These are phyloP conservation scores for Hylomyscus alleni DNA, from an alignment of 2,797 vertebrate species.

Conservation along the genomic window DNA sequence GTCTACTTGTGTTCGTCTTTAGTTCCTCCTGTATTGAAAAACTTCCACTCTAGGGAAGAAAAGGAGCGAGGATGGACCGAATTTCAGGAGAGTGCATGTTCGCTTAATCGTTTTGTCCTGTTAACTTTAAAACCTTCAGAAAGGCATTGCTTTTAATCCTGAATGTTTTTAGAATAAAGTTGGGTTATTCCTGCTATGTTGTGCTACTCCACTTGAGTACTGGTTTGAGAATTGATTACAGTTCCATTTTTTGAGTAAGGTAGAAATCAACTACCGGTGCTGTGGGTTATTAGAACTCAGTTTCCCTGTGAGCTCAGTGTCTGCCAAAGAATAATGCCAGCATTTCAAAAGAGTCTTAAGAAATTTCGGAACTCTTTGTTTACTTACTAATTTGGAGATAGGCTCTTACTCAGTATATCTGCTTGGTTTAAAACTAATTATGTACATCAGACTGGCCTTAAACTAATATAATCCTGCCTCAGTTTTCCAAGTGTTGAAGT, in stretches of 20 bases:
- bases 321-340: slow-evolving; percentile 24
- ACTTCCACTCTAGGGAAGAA: slow-evolving; percentile 7
- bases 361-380: background rate
- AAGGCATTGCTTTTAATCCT: slow-evolving; percentile 11
- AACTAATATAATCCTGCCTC: background rate
- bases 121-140: background rate
- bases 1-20: background rate
- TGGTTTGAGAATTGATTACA: background rate
- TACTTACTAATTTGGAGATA: background rate
- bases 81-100: background rate
- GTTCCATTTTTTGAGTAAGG: background rate
- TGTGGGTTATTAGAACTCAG: slow-evolving; percentile 41
- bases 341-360: background rate
- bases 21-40: slow-evolving; percentile 19
- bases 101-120: background rate
- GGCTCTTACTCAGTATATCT: background rate
- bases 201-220: background rate
- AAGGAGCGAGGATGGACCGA: background rate
- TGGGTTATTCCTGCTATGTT: background rate
- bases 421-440: background rate
- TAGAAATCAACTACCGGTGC: background rate
- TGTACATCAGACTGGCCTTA: background rate
- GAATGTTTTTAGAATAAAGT: slow-evolving; percentile 41
- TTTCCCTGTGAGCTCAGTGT: slow-evolving; percentile 17
- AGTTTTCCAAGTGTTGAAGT: background rate